A percentile compares a stretch with the other conserved stretches of the same genome.
phyloP scores from a whole-genome alignment of 2,797 vertebrate species.

The Tapera naevia region DNA sequence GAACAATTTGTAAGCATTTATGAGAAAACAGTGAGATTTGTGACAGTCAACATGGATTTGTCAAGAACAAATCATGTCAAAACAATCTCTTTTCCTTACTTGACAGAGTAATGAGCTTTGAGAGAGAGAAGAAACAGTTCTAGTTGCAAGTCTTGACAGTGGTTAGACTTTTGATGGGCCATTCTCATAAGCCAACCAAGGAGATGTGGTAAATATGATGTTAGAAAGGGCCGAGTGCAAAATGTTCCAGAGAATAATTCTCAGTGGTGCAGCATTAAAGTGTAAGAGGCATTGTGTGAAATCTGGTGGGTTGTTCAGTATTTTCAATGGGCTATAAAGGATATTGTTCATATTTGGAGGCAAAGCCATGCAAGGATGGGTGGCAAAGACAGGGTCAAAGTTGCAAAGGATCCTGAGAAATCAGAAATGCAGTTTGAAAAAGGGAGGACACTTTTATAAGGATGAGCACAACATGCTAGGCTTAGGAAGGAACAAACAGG shows the following conservation, averaged over 20 bases:
- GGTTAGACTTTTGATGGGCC: neutral
- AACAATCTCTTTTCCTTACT: neutral
- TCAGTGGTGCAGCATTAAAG: neutral
- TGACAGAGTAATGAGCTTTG: neutral
- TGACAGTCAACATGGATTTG: neutral
- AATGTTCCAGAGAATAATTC: neutral
- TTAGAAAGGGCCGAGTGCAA: neutral
- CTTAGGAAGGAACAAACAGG: neutral
- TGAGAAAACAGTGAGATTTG: constrained; percentile 18
- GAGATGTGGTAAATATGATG: neutral
- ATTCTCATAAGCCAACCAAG: neutral
- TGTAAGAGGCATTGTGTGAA: neutral
- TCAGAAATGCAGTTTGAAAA: neutral
- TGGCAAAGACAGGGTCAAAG: neutral
- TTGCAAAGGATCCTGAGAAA: neutral
- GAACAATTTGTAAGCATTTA: neutral
- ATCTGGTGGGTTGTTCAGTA: neutral
- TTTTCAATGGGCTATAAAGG: neutral
- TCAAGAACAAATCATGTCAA: neutral
- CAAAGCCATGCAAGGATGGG: neutral
- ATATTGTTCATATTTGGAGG: neutral
- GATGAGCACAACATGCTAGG: neutral
- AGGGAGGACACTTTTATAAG: neutral
- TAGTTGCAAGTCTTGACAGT: neutral
- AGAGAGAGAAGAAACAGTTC: neutral